These are phyloP conservation scores for Mongoloraphidia duomilia DNA, from an alignment of 2,888 invertebrate species.

Conservation along the genomic window DNA sequence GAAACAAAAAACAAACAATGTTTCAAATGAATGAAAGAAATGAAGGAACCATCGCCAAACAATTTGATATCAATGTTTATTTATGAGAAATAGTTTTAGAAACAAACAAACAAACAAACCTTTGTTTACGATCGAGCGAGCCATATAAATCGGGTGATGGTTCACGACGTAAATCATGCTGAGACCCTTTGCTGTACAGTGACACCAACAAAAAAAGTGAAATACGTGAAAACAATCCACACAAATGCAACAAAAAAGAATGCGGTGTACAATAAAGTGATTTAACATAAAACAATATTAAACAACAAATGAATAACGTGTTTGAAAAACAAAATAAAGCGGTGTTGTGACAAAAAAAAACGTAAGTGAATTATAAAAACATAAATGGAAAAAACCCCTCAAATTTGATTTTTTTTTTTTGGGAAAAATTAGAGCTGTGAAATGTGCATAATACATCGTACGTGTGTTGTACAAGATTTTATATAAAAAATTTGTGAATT, in stretches of 20 bases:
- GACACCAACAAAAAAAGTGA: constrained; percentile 6
- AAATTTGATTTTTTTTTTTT: no score
- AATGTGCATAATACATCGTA: no score
- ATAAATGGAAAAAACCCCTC: no score
- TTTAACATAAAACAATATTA: no score
- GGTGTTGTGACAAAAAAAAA: no score
- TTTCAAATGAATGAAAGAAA: constrained; percentile 7
- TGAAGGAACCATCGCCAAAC: constrained; percentile 7
- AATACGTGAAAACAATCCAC: constrained; percentile 17
- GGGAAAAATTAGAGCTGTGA: no score
- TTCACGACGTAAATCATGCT: constrained; percentile 56
- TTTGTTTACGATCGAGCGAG: constrained; percentile 54
- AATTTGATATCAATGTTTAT: constrained; percentile 15
- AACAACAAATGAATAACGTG: no score
- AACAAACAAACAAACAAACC: constrained; percentile 39
- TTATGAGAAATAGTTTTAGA: neutral
- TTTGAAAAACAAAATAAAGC: no score
- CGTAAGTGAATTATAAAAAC: no score
- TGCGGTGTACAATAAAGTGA: constrained; percentile 11
- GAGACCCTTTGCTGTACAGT: constrained; percentile 49
- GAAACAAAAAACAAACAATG: constrained; percentile 15
- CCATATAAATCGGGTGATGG: constrained; percentile 59
- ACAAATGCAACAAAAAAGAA: constrained; percentile 15
- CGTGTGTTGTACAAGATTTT: no score
- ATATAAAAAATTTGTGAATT: no score